Evolutionary conservation across 2,113 vertebrate genomes (phyloP), one percentile per base, ranked within the genome.

Genomic region (Myiozetetes cayanensis): DNA sequence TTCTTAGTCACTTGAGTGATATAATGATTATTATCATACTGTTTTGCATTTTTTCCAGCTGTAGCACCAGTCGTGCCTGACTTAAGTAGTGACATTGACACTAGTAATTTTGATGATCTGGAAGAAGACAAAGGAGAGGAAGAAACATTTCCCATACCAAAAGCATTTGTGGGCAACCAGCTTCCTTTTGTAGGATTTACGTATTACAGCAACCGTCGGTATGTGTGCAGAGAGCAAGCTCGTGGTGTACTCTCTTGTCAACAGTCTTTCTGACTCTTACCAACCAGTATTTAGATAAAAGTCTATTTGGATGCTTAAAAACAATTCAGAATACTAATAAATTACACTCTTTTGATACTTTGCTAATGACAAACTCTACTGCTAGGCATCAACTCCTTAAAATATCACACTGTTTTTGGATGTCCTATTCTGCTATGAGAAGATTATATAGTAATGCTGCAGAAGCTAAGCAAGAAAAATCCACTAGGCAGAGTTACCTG

Each of bases 111-210:
- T 96, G 99, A 99, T 93, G 99, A 99, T 91, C 98, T 99, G 28
- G 99, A 99, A 97, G 99, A 99, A 97, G 99, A 99, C 90, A 99
- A 99, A 96, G 99, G 99, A 74, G 99, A 99, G 44, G 99, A 99
- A 97, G 99, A 99, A 98, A 99, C 99, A 37, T 99, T 99, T 95
- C 99, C 99, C 66, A 98, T 99, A 96, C 99, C 99, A 73, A 99
- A 99, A 98, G 99, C 99, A 80, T 99, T 99, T 95, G 99, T 99
- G 94, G 99, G 99, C 94, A 99, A 99, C 96, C 99, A 99, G 39
- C 98, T 99, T 50, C 99, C 99, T 53, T 99, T 99, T 87, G 99
- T 99, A 89, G 99, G 99, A 96, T 99, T 99, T 97, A 99, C 99
- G 0, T 99, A 99, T 93, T 99, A 99, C 96, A 99, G 98, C 96